These are phyloP conservation scores for Rhinogobius similis DNA, from an alignment of 2,113 vertebrate species.

Conservation along the genomic window DNA sequence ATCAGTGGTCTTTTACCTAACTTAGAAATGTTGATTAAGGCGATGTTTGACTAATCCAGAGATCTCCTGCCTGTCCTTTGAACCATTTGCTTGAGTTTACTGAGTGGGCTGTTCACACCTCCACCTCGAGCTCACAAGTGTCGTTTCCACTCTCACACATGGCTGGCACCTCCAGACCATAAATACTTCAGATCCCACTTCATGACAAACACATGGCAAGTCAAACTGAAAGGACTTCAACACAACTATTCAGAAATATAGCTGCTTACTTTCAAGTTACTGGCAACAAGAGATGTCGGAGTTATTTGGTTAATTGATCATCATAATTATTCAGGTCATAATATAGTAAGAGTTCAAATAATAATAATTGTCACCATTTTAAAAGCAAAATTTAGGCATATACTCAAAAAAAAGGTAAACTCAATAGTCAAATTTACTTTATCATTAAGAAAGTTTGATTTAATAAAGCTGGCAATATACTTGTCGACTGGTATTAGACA, in stretches of 20 bases:
- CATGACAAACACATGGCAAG: conserved; percentile 9
- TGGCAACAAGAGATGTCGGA: no score
- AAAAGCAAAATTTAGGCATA: no score
- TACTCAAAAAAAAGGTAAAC: no score
- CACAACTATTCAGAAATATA: neutral
- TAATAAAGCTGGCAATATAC: neutral
- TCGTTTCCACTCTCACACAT: conserved; percentile 50
- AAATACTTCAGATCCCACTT: conserved; percentile 49
- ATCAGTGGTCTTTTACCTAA: no score
- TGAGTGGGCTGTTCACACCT: conserved; percentile 55
- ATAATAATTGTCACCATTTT: no score
- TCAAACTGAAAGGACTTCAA: neutral
- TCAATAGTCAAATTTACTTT: neutral
- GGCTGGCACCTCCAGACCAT: conserved; percentile 40
- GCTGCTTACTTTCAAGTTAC: no score
- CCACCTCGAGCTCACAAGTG: conserved; percentile 20
- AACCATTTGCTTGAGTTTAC: conserved; percentile 19
- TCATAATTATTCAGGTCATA: no score
- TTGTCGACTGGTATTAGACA: no score
- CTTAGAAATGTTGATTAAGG: no score
- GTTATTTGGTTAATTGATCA: no score
- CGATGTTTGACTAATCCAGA: neutral
- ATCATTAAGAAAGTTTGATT: neutral
- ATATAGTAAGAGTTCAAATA: no score
- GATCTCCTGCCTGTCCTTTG: conserved; percentile 2